phyloP scores from a whole-genome alignment of 1,140 invertebrate genomes.

The Habropoda laboriosa region DNA sequence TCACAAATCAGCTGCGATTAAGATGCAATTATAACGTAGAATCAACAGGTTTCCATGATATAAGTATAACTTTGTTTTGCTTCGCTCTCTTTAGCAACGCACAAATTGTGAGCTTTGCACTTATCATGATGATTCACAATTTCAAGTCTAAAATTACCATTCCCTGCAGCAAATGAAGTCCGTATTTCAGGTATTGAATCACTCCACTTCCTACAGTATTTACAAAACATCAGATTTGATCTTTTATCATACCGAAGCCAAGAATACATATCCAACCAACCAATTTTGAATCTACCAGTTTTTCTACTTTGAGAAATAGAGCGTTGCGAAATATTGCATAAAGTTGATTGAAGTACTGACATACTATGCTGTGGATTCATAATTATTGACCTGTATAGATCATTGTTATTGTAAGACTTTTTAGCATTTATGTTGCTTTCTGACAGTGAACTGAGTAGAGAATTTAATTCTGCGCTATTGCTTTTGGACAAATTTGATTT shows the following conservation, averaged over 20 bases:
- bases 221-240: constrained; percentile 88
- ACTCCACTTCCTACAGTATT: constrained; percentile 88
- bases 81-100: constrained; percentile 81
- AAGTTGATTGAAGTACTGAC: constrained; percentile 80
- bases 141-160: constrained; percentile 88
- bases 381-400: constrained; percentile 46
- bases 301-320: constrained; percentile 78
- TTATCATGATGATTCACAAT: constrained; percentile 90
- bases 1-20: background rate
- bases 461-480: background rate
- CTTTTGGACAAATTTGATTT: constrained; percentile 37
- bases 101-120: constrained; percentile 88
- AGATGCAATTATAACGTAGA: background rate
- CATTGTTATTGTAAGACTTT: constrained; percentile 7
- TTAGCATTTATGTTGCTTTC: constrained; percentile 40
- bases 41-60: constrained; percentile 43
- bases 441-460: constrained; percentile 3
- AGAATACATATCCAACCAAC: constrained; percentile 85
- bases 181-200: constrained; percentile 86
- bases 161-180: constrained; percentile 89
- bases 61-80: constrained; percentile 40
- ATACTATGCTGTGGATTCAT: constrained; percentile 73
- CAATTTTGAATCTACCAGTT: constrained; percentile 84
- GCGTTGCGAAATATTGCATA: constrained; percentile 56
- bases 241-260: constrained; percentile 87